Conservation (phyloP, 2,113 vertebrate species). For the Pollachius pollachius region DNA sequence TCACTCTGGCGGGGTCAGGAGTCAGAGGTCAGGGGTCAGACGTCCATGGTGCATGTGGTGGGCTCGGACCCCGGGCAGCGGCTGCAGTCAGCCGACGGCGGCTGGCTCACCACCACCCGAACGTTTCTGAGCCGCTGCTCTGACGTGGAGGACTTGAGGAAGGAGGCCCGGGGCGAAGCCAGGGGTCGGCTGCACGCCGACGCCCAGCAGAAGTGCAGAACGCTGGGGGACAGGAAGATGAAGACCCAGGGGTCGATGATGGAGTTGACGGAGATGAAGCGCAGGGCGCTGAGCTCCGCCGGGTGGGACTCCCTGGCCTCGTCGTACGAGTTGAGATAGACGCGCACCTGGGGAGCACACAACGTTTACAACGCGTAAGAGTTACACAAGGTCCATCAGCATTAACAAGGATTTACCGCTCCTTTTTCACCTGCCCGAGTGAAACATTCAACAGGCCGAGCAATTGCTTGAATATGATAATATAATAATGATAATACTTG, state of each 20-base stretch:
- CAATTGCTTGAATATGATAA: no score
- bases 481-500: no score
- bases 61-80: no score
- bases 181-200: slow-evolving; percentile 57
- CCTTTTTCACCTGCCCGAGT: no score
- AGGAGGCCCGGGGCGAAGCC: slow-evolving; percentile 22
- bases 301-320: neutral
- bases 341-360: slow-evolving; percentile 76
- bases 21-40: neutral
- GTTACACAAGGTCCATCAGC: slow-evolving; percentile 14
- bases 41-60: slow-evolving; percentile 1
- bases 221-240: slow-evolving; percentile 82
- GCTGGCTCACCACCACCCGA: slow-evolving; percentile 25
- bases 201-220: slow-evolving; percentile 78
- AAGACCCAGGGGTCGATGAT: slow-evolving; percentile 95
- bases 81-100: neutral
- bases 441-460: no score
- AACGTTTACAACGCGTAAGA: no score
- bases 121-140: slow-evolving; percentile 13
- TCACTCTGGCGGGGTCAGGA: no score
- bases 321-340: slow-evolving; percentile 77
- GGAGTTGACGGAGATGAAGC: slow-evolving; percentile 87
- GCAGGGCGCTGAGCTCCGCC: slow-evolving; percentile 79
- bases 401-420: neutral
- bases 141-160: slow-evolving; percentile 32